phyloP scores from a whole-genome alignment of 2,888 invertebrate genomes.

The Elgonia sp. region DNA sequence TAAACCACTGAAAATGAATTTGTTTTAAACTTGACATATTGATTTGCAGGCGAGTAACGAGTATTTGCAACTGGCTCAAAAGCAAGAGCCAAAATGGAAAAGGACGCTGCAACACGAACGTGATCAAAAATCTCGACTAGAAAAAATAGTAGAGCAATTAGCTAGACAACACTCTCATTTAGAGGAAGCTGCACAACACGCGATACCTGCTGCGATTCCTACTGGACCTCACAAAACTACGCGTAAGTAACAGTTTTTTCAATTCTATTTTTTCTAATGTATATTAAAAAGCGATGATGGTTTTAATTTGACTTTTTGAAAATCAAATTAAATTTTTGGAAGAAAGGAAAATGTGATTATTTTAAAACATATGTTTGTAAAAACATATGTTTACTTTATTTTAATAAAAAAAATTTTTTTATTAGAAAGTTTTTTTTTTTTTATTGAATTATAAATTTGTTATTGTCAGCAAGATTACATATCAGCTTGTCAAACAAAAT shows the following conservation, averaged over 20 bases:
- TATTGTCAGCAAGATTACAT: too few species aligned
- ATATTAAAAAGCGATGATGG: too few species aligned
- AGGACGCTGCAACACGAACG: constrained; percentile 97
- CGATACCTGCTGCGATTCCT: constrained; percentile 84
- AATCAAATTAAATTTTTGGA: too few species aligned
- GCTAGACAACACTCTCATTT: constrained; percentile 98
- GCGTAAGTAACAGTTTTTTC: constrained; percentile 80
- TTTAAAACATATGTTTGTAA: too few species aligned
- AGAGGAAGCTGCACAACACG: constrained; percentile 95
- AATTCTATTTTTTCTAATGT: too few species aligned
- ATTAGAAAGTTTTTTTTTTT: too few species aligned
- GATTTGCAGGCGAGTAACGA: constrained; percentile 94
- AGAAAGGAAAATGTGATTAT: too few species aligned
- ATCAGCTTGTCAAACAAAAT: too few species aligned
- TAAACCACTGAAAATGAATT: background rate
- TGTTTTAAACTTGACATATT: constrained; percentile 17
- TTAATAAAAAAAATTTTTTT: too few species aligned
- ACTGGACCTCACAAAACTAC: constrained; percentile 83
- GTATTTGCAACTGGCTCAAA: constrained; percentile 95
- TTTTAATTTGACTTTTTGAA: too few species aligned
- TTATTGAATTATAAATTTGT: too few species aligned
- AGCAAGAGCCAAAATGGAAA: constrained; percentile 97
- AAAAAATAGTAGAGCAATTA: constrained; percentile 98
- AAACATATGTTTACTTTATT: too few species aligned
- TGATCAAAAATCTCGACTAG: constrained; percentile 96